Evolutionary conservation across 2,113 vertebrate species (phyloP).

Genomic region (Shinisaurus crocodilurus): DNA sequence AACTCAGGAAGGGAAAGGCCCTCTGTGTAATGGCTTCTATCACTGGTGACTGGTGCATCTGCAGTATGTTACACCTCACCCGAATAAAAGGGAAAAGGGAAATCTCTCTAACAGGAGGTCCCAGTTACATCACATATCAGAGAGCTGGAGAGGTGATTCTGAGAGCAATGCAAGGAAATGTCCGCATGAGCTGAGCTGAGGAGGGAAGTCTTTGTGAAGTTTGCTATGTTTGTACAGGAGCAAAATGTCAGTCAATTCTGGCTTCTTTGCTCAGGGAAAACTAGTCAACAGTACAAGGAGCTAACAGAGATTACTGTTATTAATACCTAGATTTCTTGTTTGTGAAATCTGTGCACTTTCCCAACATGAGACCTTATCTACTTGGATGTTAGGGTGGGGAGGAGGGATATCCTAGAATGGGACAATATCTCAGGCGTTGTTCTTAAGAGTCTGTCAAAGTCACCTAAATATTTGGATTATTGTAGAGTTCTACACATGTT

Average conservation of each 20-base stretch:
- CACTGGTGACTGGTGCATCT: slow-evolving; percentile 31
- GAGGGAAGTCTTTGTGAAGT: slow-evolving; percentile 18
- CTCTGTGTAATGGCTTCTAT: slow-evolving; percentile 37
- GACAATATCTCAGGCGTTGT: slow-evolving; percentile 23
- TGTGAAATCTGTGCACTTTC: not conserved
- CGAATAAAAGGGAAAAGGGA: slow-evolving; percentile 40
- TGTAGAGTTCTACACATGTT: slow-evolving; percentile 40
- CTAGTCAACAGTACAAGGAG: slow-evolving; percentile 20
- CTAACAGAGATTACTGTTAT: slow-evolving; percentile 11
- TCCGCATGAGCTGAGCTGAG: slow-evolving; percentile 13
- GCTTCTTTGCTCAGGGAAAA: slow-evolving; percentile 23
- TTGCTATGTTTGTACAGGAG: slow-evolving; percentile 9
- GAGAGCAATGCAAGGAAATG: slow-evolving; percentile 31
- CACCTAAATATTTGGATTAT: slow-evolving; percentile 32
- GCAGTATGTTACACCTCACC: slow-evolving; percentile 48
- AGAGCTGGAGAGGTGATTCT: slow-evolving; percentile 17
- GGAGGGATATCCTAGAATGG: not conserved
- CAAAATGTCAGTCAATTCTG: not conserved
- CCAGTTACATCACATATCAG: slow-evolving; percentile 44
- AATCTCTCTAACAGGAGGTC: slow-evolving; percentile 35
- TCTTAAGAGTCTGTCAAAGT: slow-evolving; percentile 42
- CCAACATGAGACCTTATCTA: slow-evolving; percentile 31
- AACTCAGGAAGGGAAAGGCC: slow-evolving; percentile 22
- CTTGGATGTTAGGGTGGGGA: accelerated
- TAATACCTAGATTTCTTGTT: not conserved